These are phyloP conservation scores for Lacanobia wlatinum DNA, from an alignment of 2,888 invertebrate genomes.

Conservation along the genomic window DNA sequence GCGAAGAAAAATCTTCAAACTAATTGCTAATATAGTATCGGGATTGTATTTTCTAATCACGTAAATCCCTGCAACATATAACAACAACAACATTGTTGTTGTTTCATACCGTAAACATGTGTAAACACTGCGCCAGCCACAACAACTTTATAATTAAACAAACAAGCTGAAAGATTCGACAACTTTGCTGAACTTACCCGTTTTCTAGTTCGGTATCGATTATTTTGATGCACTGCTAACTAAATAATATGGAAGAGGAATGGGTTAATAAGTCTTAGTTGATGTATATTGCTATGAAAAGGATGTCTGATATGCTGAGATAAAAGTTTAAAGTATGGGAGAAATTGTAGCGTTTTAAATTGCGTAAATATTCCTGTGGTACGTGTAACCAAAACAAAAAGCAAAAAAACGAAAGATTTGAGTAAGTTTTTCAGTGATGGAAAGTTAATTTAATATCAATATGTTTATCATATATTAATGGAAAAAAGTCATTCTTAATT, in stretches of 20 bases:
- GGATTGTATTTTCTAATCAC: conserved; percentile 29
- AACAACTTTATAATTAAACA: conserved; percentile 61
- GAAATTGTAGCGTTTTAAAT: not conserved
- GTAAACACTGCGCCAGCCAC: conserved; percentile 27
- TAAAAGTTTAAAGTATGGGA: not conserved
- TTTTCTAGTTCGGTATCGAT: conserved; percentile 34
- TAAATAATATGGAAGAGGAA: not conserved
- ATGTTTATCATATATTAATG: too few species aligned
- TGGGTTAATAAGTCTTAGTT: conserved; percentile 7
- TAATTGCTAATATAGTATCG: not conserved
- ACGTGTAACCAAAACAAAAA: not conserved
- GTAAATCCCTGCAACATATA: not conserved
- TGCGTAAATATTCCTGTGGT: not conserved
- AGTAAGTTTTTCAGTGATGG: not conserved
- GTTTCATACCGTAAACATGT: not conserved
- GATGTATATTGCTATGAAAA: not conserved
- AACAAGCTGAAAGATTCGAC: conserved; percentile 53
- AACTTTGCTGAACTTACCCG: conserved; percentile 35
- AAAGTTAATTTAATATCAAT: not conserved
- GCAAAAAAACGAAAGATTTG: not conserved
- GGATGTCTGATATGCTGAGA: not conserved
- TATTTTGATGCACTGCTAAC: conserved; percentile 40
- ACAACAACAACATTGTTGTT: conserved; percentile 4
- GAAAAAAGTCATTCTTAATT: too few species aligned
- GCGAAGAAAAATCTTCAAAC: not conserved